Conservation (phyloP, 2,888 invertebrate genomes). For the Maniola hyperantus region DNA sequence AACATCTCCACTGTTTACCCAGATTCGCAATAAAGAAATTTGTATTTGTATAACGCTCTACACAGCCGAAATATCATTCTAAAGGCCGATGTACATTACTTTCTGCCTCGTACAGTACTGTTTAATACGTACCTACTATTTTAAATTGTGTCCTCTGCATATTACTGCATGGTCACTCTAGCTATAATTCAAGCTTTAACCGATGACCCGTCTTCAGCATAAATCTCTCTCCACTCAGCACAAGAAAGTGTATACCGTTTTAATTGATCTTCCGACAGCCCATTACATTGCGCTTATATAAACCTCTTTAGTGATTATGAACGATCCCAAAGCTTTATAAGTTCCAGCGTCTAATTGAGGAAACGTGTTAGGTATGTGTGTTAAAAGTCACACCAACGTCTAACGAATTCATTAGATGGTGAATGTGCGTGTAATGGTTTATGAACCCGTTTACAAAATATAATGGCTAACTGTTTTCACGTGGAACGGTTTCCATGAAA, state of each 20-base stretch:
- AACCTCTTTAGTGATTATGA: slow-evolving; percentile 24
- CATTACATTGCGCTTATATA: slow-evolving; percentile 27
- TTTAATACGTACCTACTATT: too few relatives aligned
- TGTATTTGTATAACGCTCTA: too few relatives aligned
- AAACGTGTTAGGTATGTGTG: slow-evolving; percentile 11
- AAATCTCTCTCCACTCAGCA: slow-evolving; percentile 40
- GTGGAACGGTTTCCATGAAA: neutral
- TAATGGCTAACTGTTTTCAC: neutral
- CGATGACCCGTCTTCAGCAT: slow-evolving; percentile 38
- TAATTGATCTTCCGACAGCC: slow-evolving; percentile 35
- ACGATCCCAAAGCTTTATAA: slow-evolving; percentile 22
- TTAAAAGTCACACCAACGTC: slow-evolving; percentile 7
- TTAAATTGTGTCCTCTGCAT: neutral
- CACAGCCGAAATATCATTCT: too few relatives aligned
- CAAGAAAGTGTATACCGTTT: slow-evolving; percentile 37
- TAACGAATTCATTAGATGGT: neutral
- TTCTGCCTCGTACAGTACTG: too few relatives aligned
- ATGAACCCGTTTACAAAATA: slow-evolving; percentile 3
- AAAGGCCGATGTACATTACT: too few relatives aligned
- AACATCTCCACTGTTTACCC: too few relatives aligned
- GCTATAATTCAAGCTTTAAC: slow-evolving; percentile 37
- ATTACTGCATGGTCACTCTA: slow-evolving; percentile 19
- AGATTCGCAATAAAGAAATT: too few relatives aligned
- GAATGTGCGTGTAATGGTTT: neutral
- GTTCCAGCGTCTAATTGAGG: slow-evolving; percentile 19